Evolutionary conservation across 2,888 invertebrate species (phyloP).

Genomic region (Xestobium rufovillosum): DNA sequence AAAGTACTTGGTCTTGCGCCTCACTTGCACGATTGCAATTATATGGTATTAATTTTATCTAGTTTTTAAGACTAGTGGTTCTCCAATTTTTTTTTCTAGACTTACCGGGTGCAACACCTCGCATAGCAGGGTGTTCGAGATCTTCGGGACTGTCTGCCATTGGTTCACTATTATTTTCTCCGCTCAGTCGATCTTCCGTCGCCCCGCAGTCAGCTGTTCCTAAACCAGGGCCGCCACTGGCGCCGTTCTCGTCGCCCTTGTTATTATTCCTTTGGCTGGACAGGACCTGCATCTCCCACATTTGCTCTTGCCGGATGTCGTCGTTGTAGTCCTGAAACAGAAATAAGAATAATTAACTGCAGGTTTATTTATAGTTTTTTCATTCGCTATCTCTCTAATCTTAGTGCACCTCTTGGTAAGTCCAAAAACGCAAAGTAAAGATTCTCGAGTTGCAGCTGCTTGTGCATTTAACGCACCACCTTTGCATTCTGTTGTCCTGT

Average conservation of each 20-base stretch:
- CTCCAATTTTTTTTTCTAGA: too few relatives aligned
- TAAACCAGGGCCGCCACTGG: conserved; percentile 29
- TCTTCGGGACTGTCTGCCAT: conserved; percentile 43
- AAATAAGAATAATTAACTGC: conserved; percentile 9
- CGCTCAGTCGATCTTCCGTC: conserved; percentile 45
- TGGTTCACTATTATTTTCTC: conserved; percentile 39
- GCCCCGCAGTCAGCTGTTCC: conserved; percentile 29
- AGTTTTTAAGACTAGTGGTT: too few relatives aligned
- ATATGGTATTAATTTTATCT: too few relatives aligned
- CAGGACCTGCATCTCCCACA: conserved; percentile 85
- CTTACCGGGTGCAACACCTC: conserved; percentile 53
- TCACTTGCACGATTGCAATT: too few relatives aligned
- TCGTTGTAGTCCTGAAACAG: conserved; percentile 77
- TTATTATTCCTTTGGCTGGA: conserved; percentile 48
- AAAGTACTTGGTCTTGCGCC: too few relatives aligned
- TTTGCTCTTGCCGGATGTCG: conserved; percentile 84
- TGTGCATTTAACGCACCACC: too few relatives aligned
- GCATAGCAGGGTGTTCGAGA: conserved; percentile 54
- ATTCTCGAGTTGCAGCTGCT: too few relatives aligned
- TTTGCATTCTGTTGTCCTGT: too few relatives aligned
- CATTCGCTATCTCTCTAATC: conserved; percentile 2
- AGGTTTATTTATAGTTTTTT: conserved; percentile 4
- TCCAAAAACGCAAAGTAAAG: not conserved
- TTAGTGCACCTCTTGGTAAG: conserved; percentile 6
- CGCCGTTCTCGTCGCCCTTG: conserved; percentile 32